These are phyloP conservation scores for Argyra leucocephala DNA, from an alignment of 2,888 invertebrate genomes.

Conservation along the genomic window DNA sequence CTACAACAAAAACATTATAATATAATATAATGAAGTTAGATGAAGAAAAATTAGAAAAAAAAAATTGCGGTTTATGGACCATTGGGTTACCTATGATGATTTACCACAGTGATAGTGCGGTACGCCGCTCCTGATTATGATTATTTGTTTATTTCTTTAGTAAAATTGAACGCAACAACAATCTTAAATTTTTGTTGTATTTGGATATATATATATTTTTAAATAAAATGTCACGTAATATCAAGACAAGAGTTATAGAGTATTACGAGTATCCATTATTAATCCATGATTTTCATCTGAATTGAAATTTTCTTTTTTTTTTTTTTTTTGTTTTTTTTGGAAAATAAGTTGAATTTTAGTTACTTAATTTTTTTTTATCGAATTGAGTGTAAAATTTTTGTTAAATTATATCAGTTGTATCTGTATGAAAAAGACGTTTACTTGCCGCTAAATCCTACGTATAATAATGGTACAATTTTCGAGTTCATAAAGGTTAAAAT, in stretches of 20 bases:
- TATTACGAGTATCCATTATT: not conserved
- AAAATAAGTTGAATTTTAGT: too few species aligned
- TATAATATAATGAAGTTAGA: too few species aligned
- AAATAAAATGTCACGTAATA: not conserved
- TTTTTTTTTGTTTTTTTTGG: too few species aligned
- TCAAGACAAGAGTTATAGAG: not conserved
- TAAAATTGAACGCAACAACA: not conserved
- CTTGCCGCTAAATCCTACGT: too few species aligned
- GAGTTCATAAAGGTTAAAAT: too few species aligned
- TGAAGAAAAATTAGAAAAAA: not conserved
- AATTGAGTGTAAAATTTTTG: not conserved
- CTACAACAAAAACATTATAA: too few species aligned
- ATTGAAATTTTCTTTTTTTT: too few species aligned
- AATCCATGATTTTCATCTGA: not conserved
- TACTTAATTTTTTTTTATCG: not conserved
- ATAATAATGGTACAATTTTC: too few species aligned
- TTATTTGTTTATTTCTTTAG: not conserved
- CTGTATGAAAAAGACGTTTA: too few species aligned
- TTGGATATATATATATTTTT: not conserved
- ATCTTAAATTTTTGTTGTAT: not conserved
- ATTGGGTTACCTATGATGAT: not conserved
- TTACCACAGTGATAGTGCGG: not conserved
- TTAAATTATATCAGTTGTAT: too few species aligned
- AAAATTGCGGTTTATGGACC: slow-evolving; percentile 6
- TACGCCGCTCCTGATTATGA: not conserved